Percentiles rank a stretch among this genome's conserved stretches.
These are phyloP conservation scores for Agrypnus murinus DNA, from an alignment of 2,888 invertebrate species.

Conservation along the genomic window DNA sequence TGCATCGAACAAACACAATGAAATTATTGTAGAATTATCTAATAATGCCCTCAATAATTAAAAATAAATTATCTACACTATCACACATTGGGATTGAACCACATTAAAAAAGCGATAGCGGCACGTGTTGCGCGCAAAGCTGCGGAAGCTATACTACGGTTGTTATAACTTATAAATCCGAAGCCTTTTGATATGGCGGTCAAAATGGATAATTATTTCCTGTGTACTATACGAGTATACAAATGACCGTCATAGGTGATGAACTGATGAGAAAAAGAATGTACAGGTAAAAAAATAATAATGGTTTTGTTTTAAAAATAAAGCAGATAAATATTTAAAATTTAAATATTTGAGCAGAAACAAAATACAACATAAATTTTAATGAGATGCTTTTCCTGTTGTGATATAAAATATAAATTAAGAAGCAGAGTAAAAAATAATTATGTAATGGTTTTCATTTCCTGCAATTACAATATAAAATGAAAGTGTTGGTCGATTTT, in stretches of 20 bases:
- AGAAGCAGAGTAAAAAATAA: too few relatives aligned
- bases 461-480: too few relatives aligned
- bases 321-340: background rate
- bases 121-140: constrained; percentile 40
- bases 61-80: constrained; percentile 5
- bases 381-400: background rate
- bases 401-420: too few relatives aligned
- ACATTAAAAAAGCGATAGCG: constrained; percentile 1
- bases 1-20: too few relatives aligned
- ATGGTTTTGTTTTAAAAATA: background rate
- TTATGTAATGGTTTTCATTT: too few relatives aligned
- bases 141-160: constrained; percentile 45
- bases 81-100: background rate
- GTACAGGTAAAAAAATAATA: background rate
- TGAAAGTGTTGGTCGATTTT: too few relatives aligned
- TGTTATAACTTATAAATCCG: constrained; percentile 40
- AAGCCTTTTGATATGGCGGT: constrained; percentile 45
- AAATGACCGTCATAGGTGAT: constrained; percentile 42
- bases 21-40: background rate
- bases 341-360: background rate
- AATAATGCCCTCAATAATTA: background rate
- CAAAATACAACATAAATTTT: background rate
- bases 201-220: constrained; percentile 50
- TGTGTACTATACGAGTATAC: constrained; percentile 44
- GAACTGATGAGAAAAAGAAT: constrained; percentile 31